These are phyloP conservation scores for Anas bernieri DNA, from an alignment of 2,797 vertebrate genomes.

Conservation along the genomic window DNA sequence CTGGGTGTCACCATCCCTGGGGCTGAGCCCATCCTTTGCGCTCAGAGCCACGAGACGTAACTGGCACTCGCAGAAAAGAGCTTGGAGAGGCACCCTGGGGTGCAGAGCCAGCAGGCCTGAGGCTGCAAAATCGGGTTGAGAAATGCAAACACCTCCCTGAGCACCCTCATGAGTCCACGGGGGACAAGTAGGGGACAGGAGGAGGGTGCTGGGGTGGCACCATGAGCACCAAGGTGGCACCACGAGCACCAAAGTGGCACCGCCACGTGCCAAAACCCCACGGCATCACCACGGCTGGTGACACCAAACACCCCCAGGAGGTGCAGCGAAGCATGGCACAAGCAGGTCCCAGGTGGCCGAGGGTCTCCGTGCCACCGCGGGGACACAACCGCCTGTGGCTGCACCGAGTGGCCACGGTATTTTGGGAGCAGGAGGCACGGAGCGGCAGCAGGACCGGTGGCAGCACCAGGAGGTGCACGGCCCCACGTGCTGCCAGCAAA, in stretches of 20 bases:
- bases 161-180: not conserved
- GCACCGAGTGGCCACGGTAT: not conserved
- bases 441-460: too few relatives aligned
- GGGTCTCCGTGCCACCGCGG: not conserved
- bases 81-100: not conserved
- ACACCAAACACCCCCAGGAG: fast-evolving
- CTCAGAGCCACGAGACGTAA: not conserved
- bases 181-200: not conserved
- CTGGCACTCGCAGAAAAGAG: not conserved
- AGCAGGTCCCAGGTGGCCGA: not conserved
- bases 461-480: not conserved
- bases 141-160: fast-evolving
- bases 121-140: not conserved
- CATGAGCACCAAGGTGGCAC: too few relatives aligned
- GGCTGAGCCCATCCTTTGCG: not conserved
- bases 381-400: fast-evolving
- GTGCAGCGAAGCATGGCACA: fast-evolving
- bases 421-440: not conserved
- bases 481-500: not conserved
- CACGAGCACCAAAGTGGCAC: too few relatives aligned
- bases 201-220: not conserved
- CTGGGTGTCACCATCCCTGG: not conserved
- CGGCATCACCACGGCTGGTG: not conserved
- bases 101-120: not conserved
- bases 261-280: fast-evolving